Evolutionary conservation across 1,140 invertebrate species (phyloP).

Genomic region (Probaryconus sp.): DNA sequence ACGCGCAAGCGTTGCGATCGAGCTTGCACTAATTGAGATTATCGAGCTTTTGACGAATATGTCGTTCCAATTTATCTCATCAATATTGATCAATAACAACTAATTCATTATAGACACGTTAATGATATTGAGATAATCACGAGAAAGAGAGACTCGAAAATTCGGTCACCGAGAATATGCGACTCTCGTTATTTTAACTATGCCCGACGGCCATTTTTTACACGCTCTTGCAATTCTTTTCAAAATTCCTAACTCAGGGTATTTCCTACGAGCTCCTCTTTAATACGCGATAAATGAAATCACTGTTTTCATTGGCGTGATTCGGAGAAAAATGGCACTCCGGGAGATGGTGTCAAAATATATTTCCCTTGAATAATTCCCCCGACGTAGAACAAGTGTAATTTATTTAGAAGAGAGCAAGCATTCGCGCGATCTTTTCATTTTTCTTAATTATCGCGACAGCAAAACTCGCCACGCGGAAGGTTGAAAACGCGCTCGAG

Average conservation of each 20-base stretch:
- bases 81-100: constrained; percentile 27
- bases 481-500: constrained; percentile 29
- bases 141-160: no score
- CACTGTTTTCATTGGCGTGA: no score
- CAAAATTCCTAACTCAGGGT: no score
- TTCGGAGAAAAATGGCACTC: no score
- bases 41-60: constrained; percentile 51
- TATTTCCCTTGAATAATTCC: constrained; percentile 21
- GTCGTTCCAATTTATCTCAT: constrained; percentile 33
- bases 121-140: constrained; percentile 18
- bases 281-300: no score
- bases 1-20: constrained; percentile 32
- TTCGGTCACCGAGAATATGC: no score
- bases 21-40: constrained; percentile 44
- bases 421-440: constrained; percentile 43
- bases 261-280: no score
- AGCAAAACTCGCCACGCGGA: constrained; percentile 24
- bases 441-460: constrained; percentile 58
- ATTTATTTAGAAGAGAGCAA: constrained; percentile 33
- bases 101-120: constrained; percentile 24
- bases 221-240: no score
- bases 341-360: no score
- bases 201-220: background rate
- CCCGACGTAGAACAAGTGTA: constrained; percentile 22
- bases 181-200: no score